These are phyloP conservation scores for Plotosus lineatus DNA, from an alignment of 2,113 vertebrate species.

Conservation along the genomic window DNA sequence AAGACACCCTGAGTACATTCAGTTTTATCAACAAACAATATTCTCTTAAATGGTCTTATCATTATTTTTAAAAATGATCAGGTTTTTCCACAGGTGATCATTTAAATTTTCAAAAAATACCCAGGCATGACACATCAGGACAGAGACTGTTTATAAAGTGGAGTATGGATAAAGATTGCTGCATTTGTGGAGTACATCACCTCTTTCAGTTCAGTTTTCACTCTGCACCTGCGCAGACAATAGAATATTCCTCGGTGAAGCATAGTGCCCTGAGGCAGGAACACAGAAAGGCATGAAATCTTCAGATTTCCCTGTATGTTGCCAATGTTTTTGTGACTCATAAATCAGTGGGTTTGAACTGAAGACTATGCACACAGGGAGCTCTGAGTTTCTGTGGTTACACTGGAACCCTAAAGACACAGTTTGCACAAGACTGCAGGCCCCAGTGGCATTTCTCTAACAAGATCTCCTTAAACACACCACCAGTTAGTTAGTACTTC, in stretches of 20 bases:
- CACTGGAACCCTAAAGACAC: constrained; percentile 42
- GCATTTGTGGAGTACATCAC: not conserved
- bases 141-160: not conserved
- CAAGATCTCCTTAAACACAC: constrained; percentile 22
- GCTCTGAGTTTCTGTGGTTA: constrained; percentile 41
- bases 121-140: not conserved
- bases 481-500: constrained; percentile 15
- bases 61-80: not conserved
- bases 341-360: constrained; percentile 45
- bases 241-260: constrained; percentile 41
- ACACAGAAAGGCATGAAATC: constrained; percentile 42
- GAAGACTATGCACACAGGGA: constrained; percentile 18
- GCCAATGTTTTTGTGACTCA: constrained; percentile 43
- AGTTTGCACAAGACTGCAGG: constrained; percentile 34
- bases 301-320: constrained; percentile 37
- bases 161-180: constrained; percentile 2
- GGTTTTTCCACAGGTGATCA: not conserved
- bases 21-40: not conserved
- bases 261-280: constrained; percentile 36
- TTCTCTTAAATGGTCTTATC: not conserved
- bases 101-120: not conserved
- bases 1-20: not conserved
- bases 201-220: not conserved
- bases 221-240: constrained; percentile 35
- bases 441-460: constrained; percentile 27